A percentile compares a stretch with the other conserved stretches of the same genome.
Evolutionary conservation across 2,797 vertebrate genomes (phyloP).

Genomic region (Macropus fuliginosus): DNA sequence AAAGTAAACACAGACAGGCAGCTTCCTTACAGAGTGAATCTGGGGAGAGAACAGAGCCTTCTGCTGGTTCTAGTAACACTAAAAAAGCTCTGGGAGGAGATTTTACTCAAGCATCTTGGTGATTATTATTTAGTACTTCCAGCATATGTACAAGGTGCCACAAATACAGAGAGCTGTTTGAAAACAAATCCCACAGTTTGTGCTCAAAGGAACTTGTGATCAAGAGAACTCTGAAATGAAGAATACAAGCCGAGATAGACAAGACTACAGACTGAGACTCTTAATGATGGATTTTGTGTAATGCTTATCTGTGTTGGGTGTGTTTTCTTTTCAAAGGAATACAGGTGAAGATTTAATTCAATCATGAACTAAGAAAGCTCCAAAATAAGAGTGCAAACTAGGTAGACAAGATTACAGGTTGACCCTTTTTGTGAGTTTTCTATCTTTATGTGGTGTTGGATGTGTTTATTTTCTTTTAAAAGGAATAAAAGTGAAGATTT

Average conservation of each 20-base stretch:
- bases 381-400: background rate
- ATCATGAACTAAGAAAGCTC: background rate
- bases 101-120: background rate
- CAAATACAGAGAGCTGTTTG: constrained; percentile 36
- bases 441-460: background rate
- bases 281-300: background rate
- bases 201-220: background rate
- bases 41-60: constrained; percentile 1
- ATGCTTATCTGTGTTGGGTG: background rate
- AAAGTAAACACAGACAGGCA: constrained; percentile 28
- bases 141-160: background rate
- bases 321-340: constrained; percentile 8
- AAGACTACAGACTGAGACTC: background rate
- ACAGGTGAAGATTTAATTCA: constrained; percentile 26
- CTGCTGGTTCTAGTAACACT: constrained; percentile 15
- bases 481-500: background rate
- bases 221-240: background rate
- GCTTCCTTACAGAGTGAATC: constrained; percentile 17
- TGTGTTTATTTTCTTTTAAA: background rate
- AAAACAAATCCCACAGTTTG: background rate
- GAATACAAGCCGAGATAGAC: background rate
- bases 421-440: background rate
- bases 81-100: background rate
- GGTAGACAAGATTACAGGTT: background rate
- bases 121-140: constrained; percentile 25